These are phyloP conservation scores for Steatornis caripensis DNA, from an alignment of 2,113 vertebrate species.

Conservation along the genomic window DNA sequence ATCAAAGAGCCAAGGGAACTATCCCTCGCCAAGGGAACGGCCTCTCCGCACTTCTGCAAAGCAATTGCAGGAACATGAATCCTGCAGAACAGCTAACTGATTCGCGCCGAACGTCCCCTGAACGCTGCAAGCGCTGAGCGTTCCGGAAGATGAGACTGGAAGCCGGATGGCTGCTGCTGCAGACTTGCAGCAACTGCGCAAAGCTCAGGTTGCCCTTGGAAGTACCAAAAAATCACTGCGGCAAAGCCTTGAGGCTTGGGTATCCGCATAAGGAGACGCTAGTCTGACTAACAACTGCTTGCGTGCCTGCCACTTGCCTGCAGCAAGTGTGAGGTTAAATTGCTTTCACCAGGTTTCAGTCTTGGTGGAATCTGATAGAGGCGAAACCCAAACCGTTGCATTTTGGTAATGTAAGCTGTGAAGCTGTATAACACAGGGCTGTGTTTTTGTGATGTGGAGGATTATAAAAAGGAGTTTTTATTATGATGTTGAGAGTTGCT, in stretches of 20 bases:
- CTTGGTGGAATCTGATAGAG: background rate
- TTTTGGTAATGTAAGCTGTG: background rate
- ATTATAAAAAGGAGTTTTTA: background rate
- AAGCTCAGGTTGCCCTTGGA: background rate
- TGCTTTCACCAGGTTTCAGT: background rate
- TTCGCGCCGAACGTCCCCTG: background rate
- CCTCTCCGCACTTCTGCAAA: background rate
- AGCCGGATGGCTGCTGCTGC: background rate
- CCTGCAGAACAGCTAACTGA: background rate
- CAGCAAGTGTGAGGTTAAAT: background rate
- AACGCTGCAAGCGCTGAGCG: accelerated
- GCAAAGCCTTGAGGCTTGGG: accelerated
- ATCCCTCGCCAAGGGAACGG: background rate
- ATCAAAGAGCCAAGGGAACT: background rate
- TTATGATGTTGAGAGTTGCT: background rate
- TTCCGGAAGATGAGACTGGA: background rate
- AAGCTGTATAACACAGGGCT: background rate
- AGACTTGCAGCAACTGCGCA: background rate
- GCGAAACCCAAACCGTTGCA: background rate
- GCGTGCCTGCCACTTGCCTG: background rate
- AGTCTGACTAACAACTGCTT: background rate
- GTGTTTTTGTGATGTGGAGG: accelerated
- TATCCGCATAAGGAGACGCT: accelerated
- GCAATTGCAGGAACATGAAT: background rate
- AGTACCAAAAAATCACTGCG: background rate